phyloP scores from a whole-genome alignment of 2,113 vertebrate species.

The Xiphorhynchus elegans region DNA sequence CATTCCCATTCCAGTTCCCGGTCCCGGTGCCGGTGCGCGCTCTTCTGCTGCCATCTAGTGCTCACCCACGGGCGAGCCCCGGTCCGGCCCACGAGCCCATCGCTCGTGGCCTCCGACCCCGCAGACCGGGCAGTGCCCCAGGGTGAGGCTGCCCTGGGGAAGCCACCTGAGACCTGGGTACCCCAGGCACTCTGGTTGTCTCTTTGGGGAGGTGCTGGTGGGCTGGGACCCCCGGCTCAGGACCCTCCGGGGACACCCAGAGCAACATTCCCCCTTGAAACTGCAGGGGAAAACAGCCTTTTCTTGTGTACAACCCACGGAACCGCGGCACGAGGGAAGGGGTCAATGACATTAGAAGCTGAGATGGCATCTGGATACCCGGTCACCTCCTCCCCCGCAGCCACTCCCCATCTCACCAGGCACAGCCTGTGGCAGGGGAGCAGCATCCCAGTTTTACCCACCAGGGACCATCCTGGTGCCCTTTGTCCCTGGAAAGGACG shows the following conservation, averaged over 20 bases:
- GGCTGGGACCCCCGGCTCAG: neutral
- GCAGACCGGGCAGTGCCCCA: neutral
- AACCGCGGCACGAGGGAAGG: accelerated
- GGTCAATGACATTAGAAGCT: accelerated
- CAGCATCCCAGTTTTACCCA: neutral
- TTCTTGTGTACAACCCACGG: accelerated
- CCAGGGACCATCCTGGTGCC: accelerated
- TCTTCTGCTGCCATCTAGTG: constrained; percentile 58
- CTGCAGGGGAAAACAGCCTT: accelerated
- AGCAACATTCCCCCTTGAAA: neutral
- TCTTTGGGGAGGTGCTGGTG: neutral
- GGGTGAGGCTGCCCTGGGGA: neutral
- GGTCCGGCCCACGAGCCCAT: neutral
- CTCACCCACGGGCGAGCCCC: neutral
- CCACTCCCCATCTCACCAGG: accelerated
- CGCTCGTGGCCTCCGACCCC: neutral
- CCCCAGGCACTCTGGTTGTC: no score
- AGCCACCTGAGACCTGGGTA: neutral
- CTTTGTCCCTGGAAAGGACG: neutral
- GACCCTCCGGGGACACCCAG: accelerated
- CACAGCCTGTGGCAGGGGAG: neutral
- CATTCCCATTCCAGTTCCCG: no score
- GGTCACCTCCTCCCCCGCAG: accelerated
- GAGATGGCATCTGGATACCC: accelerated
- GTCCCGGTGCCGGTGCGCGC: neutral